Percentiles rank a stretch among this genome's conserved stretches.
Conservation (phyloP, 2,113 vertebrate genomes). For the Opisthocomus hoazin region DNA sequence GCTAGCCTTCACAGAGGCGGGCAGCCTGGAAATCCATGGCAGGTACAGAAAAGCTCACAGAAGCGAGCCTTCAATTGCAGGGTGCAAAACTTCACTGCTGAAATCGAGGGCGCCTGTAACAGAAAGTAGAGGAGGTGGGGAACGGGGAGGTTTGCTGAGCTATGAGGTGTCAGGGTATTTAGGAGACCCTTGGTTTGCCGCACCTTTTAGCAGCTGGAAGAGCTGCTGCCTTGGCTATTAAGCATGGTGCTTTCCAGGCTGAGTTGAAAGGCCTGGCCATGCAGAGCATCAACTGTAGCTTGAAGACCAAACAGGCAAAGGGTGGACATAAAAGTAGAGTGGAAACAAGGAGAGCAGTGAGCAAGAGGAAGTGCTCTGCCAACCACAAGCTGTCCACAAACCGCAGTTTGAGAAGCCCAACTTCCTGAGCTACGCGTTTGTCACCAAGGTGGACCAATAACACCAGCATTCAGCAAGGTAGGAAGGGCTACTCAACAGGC, state of each 20-base stretch:
- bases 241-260: not conserved
- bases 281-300: not conserved
- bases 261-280: not conserved
- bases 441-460: not conserved
- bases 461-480: not conserved
- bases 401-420: not conserved
- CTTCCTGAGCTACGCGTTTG: not conserved
- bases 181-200: not conserved
- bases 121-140: not conserved
- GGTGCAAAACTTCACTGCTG: not conserved
- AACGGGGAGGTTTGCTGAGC: not conserved
- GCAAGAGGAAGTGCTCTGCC: slow-evolving; percentile 45
- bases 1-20: not conserved
- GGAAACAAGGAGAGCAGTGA: not conserved
- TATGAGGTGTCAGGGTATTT: not conserved
- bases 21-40: not conserved
- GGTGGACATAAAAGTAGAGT: not conserved
- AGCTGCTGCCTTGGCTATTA: not conserved
- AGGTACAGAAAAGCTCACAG: not conserved
- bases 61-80: not conserved
- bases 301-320: not conserved
- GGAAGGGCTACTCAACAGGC: not conserved
- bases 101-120: not conserved
- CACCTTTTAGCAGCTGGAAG: not conserved
- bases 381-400: slow-evolving; percentile 22